A percentile compares a stretch with the other conserved stretches of the same genome.
Evolutionary conservation across 2,888 invertebrate genomes (phyloP).

Genomic region (Elgonia sp.): DNA sequence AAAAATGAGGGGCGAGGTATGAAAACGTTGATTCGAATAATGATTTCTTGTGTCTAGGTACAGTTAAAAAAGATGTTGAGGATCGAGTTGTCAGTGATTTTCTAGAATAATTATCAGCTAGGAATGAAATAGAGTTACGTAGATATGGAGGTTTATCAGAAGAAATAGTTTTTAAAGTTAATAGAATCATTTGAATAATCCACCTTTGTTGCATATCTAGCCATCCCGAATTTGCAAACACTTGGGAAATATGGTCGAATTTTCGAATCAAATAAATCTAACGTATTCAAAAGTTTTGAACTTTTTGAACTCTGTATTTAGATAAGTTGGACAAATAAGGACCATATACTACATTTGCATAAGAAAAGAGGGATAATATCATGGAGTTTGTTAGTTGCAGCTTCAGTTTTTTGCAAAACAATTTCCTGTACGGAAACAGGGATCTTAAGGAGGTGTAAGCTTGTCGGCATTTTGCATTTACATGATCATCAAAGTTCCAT

Average conservation of each 20-base stretch:
- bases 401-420: not conserved
- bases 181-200: not conserved
- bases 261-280: not conserved
- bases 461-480: not conserved
- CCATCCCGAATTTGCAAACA: not conserved
- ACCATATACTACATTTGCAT: not conserved
- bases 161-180: not conserved
- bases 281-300: not conserved
- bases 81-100: not conserved
- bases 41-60: not conserved
- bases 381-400: not conserved
- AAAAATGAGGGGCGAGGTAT: no score
- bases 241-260: not conserved
- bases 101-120: not conserved
- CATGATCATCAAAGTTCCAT: no score
- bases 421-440: not conserved
- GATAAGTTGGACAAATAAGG: not conserved
- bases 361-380: not conserved
- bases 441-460: not conserved
- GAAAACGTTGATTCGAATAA: no score
- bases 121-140: not conserved
- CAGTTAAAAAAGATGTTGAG: not conserved
- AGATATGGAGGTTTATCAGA: slow-evolving; percentile 5
- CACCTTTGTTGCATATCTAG: not conserved
- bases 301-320: not conserved